A percentile compares a stretch with the other conserved stretches of the same genome.
These are phyloP conservation scores for Labeo catla DNA, from an alignment of 2,113 vertebrate genomes.

Conservation along the genomic window DNA sequence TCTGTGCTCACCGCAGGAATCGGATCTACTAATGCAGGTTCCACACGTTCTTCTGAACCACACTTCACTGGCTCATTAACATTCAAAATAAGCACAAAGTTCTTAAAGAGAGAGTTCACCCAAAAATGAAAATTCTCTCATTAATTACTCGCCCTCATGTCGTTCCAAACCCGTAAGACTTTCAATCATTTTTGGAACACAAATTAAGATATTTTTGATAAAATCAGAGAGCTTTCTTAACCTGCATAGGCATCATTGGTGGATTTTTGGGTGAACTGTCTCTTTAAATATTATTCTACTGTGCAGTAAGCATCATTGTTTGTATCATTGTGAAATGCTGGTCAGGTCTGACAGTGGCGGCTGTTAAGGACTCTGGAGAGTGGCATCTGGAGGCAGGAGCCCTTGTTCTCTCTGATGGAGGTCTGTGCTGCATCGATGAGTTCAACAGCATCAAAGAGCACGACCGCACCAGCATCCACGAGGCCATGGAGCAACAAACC, in stretches of 20 bases:
- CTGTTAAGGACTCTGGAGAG: slow-evolving; percentile 77
- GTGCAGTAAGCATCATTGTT: background rate
- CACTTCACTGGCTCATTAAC: slow-evolving; percentile 22
- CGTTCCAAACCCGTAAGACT: too few relatives aligned
- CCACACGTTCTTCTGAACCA: background rate
- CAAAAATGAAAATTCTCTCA: too few relatives aligned
- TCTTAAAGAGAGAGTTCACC: too few relatives aligned
- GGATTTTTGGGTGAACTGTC: too few relatives aligned
- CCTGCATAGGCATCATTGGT: too few relatives aligned
- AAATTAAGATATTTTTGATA: too few relatives aligned
- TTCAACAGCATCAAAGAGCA: slow-evolving; percentile 98
- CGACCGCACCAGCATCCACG: slow-evolving; percentile 95
- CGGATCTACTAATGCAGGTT: slow-evolving; percentile 96
- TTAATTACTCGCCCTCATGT: too few relatives aligned
- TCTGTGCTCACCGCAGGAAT: slow-evolving; percentile 95
- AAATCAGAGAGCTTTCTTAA: too few relatives aligned
- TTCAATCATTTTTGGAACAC: too few relatives aligned
- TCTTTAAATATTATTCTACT: too few relatives aligned
- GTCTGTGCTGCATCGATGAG: slow-evolving; percentile 97
- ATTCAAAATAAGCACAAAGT: background rate
- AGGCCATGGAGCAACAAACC: slow-evolving; percentile 97
- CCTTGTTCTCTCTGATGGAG: slow-evolving; percentile 91
- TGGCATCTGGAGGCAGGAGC: slow-evolving; percentile 82
- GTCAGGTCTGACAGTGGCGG: slow-evolving; percentile 75
- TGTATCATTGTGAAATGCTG: background rate